phyloP scores from a whole-genome alignment of 2,113 vertebrate species.

The Strigops habroptila region DNA sequence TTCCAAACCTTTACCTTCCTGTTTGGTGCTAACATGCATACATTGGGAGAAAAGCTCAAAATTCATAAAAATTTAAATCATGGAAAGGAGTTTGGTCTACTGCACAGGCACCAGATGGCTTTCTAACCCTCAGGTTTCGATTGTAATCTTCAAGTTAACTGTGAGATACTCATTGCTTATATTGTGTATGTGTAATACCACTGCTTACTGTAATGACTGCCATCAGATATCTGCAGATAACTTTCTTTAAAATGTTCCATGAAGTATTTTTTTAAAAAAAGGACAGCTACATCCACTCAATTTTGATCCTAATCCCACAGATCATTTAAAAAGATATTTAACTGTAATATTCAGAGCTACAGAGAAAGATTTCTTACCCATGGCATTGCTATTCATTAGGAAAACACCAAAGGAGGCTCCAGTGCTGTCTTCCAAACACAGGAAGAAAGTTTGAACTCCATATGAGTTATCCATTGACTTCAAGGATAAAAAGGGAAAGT shows the following conservation, averaged over 20 bases:
- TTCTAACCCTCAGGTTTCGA: not conserved
- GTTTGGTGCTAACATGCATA: not conserved
- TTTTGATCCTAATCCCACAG: not conserved
- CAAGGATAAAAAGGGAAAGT: not conserved
- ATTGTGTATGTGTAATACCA: not conserved
- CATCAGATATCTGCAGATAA: not conserved
- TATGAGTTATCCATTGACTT: constrained; percentile 87
- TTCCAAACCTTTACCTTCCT: not conserved
- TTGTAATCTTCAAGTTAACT: not conserved
- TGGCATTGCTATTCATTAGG: constrained; percentile 95
- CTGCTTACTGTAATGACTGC: not conserved
- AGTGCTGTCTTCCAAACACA: constrained; percentile 85
- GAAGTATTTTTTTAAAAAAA: not conserved
- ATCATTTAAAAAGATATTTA: not conserved
- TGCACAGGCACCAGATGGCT: not conserved
- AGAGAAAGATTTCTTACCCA: constrained; percentile 79
- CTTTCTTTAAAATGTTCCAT: not conserved
- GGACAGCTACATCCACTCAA: not conserved
- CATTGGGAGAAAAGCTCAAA: not conserved
- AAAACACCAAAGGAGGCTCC: constrained; percentile 91
- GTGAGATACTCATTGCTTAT: not conserved
- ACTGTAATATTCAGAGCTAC: not conserved
- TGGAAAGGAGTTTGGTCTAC: not conserved
- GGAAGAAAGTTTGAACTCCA: constrained; percentile 89
- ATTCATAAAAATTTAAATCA: not conserved